These are phyloP conservation scores for Chionodraco myersi DNA, from an alignment of 2,113 vertebrate genomes.

Conservation along the genomic window DNA sequence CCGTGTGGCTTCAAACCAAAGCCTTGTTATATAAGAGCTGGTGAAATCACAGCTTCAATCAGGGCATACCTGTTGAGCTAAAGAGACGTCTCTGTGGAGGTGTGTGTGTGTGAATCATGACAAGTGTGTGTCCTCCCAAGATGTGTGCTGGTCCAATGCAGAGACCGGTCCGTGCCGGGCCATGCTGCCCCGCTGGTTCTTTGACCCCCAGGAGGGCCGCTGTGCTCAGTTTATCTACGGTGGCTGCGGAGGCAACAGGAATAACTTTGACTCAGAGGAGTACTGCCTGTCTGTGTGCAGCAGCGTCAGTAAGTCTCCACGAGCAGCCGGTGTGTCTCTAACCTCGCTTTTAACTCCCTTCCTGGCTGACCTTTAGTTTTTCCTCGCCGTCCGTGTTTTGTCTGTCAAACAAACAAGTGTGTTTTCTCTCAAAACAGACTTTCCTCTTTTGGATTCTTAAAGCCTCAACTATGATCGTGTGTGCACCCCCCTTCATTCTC, in stretches of 20 bases:
- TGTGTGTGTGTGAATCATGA: conserved; percentile 4
- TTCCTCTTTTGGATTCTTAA: background rate
- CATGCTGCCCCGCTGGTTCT: conserved; percentile 98
- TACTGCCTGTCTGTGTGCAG: conserved; percentile 99
- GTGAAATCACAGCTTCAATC: too few relatives aligned
- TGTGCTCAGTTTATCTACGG: conserved; percentile 98
- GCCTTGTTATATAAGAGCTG: too few relatives aligned
- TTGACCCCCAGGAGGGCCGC: conserved; percentile 92
- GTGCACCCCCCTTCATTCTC: background rate
- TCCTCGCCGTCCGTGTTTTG: conserved; percentile 5
- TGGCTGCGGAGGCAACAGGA: conserved; percentile 98
- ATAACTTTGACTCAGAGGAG: conserved; percentile 99
- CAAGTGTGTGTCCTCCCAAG: conserved; percentile 84
- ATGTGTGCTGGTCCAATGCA: conserved; percentile 96
- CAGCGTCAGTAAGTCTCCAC: conserved; percentile 93
- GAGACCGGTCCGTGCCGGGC: conserved; percentile 96
- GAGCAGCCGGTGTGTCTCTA: conserved; percentile 28
- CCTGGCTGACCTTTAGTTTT: conserved; percentile 59
- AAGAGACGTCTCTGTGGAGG: background rate
- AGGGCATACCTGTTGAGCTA: background rate
- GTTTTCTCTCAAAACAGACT: conserved; percentile 17
- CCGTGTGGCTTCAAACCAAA: too few relatives aligned
- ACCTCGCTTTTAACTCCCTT: conserved; percentile 22
- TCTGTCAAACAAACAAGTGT: background rate
- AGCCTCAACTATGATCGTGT: background rate